Conservation (phyloP, 35 echinoderm and acorn worm species). For the Ptychodera flava region DNA sequence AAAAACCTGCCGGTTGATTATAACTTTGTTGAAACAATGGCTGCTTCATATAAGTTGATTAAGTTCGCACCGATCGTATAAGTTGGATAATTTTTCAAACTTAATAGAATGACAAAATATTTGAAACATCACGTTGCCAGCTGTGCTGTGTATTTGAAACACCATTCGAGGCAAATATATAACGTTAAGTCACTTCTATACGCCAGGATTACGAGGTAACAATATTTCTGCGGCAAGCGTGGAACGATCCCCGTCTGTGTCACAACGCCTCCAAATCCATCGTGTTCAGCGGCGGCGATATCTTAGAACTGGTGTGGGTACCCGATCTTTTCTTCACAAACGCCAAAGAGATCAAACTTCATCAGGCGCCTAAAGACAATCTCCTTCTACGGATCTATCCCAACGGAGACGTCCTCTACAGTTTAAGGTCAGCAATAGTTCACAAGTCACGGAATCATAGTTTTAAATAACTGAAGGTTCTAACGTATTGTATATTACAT, state of each 20-base stretch:
- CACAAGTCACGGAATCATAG: too few relatives aligned
- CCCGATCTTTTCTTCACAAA: neutral
- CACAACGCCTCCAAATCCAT: neutral
- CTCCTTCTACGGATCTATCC: neutral
- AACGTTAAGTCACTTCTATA: neutral
- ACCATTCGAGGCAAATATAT: too few relatives aligned
- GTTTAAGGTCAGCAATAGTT: neutral
- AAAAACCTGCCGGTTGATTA: too few relatives aligned
- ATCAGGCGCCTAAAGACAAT: neutral
- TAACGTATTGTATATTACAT: too few relatives aligned
- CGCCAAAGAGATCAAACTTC: neutral
- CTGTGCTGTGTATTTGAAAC: too few relatives aligned
- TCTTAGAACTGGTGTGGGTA: neutral
- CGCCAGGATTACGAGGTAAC: neutral
- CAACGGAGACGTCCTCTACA: neutral
- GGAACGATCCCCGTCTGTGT: neutral
- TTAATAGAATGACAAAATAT: too few relatives aligned
- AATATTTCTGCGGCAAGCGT: neutral
- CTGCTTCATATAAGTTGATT: too few relatives aligned
- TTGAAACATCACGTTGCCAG: too few relatives aligned
- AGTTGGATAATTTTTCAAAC: too few relatives aligned
- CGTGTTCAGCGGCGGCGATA: neutral
- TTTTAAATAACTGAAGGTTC: too few relatives aligned
- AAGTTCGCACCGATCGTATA: too few relatives aligned
- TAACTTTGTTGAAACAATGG: too few relatives aligned